Evolutionary conservation across 2,797 vertebrate species (phyloP).

Genomic region (Tapera naevia): DNA sequence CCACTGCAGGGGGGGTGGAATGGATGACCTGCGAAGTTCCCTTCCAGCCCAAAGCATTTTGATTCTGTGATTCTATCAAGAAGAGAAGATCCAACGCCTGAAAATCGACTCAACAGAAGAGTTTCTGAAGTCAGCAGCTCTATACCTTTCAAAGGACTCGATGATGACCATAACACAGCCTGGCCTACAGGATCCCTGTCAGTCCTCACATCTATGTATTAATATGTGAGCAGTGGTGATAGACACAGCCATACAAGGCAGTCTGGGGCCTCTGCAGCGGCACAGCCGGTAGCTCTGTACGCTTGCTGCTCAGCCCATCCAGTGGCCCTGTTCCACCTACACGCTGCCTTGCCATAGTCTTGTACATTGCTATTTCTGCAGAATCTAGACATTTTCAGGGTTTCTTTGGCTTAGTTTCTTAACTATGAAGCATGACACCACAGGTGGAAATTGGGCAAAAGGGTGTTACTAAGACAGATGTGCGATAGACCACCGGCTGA

Average conservation of each 20-base stretch:
- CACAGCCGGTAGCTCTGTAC: not conserved
- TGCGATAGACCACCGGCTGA: rapidly evolving
- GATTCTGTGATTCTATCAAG: not conserved
- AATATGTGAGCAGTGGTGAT: not conserved
- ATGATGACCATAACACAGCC: not conserved
- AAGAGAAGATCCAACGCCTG: not conserved
- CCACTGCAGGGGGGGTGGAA: too few species aligned
- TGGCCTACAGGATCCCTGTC: not conserved
- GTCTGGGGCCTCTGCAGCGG: not conserved
- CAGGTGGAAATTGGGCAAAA: not conserved
- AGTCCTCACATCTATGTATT: not conserved
- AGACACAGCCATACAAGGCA: not conserved
- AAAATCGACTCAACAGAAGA: not conserved
- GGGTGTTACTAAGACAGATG: not conserved
- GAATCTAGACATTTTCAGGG: not conserved
- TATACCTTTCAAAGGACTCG: not conserved
- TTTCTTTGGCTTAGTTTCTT: not conserved
- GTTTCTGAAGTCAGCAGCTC: not conserved
- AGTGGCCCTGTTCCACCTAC: not conserved
- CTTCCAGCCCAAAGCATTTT: too few species aligned
- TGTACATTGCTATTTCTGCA: not conserved
- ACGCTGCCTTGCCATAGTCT: not conserved
- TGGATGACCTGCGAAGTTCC: too few species aligned
- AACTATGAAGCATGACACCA: not conserved
- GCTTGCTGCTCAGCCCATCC: not conserved